A percentile compares a stretch with the other conserved stretches of the same genome.
Conservation (phyloP, 2,888 invertebrate species). For the Globia sparganii region DNA sequence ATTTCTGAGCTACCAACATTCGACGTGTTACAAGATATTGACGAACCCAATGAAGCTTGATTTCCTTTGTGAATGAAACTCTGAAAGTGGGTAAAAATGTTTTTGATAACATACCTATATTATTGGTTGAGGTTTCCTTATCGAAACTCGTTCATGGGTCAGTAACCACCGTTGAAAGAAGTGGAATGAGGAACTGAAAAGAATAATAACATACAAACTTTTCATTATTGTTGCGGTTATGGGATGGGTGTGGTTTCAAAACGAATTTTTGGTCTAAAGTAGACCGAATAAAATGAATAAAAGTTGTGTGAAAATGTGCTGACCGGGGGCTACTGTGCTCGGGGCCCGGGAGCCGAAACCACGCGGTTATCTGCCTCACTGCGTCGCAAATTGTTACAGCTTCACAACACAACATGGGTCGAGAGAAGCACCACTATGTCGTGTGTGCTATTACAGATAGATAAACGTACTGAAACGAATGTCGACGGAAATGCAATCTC, state of each 20-base stretch:
- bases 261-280: constrained; percentile 25
- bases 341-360: constrained; percentile 39
- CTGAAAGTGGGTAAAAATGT: constrained; percentile 15
- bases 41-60: constrained; percentile 33
- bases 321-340: constrained; percentile 24
- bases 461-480: neutral
- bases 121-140: constrained; percentile 36
- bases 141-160: constrained; percentile 18
- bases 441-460: neutral
- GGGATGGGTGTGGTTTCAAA: constrained; percentile 14
- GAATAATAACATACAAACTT: constrained; percentile 25
- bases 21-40: constrained; percentile 26
- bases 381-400: constrained; percentile 58
- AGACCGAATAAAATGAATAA: constrained; percentile 36
- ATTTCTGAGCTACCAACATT: constrained; percentile 1
- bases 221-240: neutral
- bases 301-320: constrained; percentile 51
- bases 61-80: constrained; percentile 38
- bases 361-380: constrained; percentile 55
- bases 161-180: too few relatives aligned
- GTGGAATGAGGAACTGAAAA: constrained; percentile 10
- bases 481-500: constrained; percentile 7
- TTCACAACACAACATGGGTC: constrained; percentile 25
- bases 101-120: constrained; percentile 36
- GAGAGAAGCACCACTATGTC: constrained; percentile 21